A percentile compares a stretch with the other conserved stretches of the same genome.
These are phyloP conservation scores for Anolis sagrei DNA, from an alignment of 2,113 vertebrate genomes.

Conservation along the genomic window DNA sequence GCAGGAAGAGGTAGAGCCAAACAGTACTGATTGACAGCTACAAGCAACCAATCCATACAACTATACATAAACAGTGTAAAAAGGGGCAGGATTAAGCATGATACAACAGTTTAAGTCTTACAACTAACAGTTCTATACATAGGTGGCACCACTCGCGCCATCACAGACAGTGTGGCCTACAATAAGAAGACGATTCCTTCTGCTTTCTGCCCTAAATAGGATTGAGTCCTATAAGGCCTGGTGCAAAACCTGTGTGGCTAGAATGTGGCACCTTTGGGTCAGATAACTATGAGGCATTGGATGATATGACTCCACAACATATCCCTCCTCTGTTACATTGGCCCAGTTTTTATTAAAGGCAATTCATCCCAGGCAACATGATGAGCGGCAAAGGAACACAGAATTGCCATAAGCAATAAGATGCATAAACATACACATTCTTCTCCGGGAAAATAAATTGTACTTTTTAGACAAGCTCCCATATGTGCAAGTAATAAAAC, in stretches of 20 bases:
- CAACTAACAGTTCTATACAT: too few species aligned
- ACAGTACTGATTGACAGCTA: too few species aligned
- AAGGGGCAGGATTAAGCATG: too few species aligned
- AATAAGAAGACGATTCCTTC: too few species aligned
- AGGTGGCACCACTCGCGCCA: too few species aligned
- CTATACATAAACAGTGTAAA: too few species aligned
- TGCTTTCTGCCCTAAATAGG: too few species aligned
- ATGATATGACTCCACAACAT: background rate
- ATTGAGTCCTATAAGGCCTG: background rate
- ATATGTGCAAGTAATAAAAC: slow-evolving; percentile 18
- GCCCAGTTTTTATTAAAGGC: background rate
- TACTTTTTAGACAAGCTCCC: background rate
- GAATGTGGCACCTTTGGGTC: background rate
- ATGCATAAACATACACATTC: background rate
- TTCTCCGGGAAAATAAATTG: background rate
- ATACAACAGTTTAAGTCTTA: too few species aligned
- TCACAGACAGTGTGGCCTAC: too few species aligned
- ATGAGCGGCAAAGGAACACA: background rate
- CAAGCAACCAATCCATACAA: too few species aligned
- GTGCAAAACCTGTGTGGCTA: background rate
- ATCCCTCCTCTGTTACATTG: background rate
- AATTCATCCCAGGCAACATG: background rate
- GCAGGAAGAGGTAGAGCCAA: too few species aligned
- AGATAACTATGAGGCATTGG: background rate
- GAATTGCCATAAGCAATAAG: background rate